Evolutionary conservation across 2,797 vertebrate genomes (phyloP), one percentile per base, ranked within the genome.

Genomic region (Sylvia borin): DNA sequence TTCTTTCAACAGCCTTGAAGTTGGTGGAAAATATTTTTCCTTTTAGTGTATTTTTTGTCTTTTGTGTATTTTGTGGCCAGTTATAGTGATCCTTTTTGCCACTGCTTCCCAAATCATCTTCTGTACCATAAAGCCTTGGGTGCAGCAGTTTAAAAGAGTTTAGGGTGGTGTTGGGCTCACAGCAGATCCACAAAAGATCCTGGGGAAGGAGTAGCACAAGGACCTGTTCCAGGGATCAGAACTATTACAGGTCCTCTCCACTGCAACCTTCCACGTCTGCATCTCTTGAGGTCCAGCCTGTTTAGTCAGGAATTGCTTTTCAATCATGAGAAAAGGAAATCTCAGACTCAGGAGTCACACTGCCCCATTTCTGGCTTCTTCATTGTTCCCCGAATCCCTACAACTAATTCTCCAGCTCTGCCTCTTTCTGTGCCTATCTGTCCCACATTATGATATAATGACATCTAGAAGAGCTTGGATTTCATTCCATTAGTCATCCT

Each of bases 271-370:
- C 29, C 13, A 8, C 3, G 2, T 4, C 38, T 88, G 19, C 14
- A 17, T 13, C 45, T 61, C 50, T 36, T 17, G 22, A 91, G 14
- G 26, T 72, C 6, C 53, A 48, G 7, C 7, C 34, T 65, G 13
- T 17, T 81, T 2, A 1, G 27, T 31, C 58, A 90, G 53, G 22
- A 74, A 25, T 12, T 4, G 1, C 42, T 84, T 77, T 71, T 64
- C 34, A 71, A 3, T 2, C 17, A 29, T 6, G 15, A 81, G 25
- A 10, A 79, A 47, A 54, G 8, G 26, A 79, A 67, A 48, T 19
- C 10, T 45, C 1, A 0, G 22, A 10, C 3, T 54, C 20, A 38
- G 48, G 38, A 68, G 13, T n/a, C 24, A 4, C 27, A 22, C 7
- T 64, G 16, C 22, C 22, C 31, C 25, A 26, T 71, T 80, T 60